A percentile compares a stretch with the other conserved stretches of the same genome.
These are phyloP conservation scores for Pardosa pseudoannulata DNA, from an alignment of 2,888 invertebrate species.

Conservation along the genomic window DNA sequence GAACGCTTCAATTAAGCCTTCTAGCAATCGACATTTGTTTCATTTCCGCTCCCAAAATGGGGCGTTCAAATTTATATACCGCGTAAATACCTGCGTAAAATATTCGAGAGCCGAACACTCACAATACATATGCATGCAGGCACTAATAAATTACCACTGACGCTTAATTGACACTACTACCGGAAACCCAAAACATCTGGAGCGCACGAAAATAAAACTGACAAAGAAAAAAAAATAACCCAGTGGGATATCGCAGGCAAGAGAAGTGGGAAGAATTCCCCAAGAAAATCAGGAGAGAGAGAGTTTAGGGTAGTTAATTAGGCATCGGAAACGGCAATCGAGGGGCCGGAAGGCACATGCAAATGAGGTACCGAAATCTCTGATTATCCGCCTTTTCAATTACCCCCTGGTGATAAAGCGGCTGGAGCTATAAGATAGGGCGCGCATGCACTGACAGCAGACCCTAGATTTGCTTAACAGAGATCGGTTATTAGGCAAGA, in stretches of 20 bases:
- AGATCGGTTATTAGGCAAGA: conserved; percentile 13
- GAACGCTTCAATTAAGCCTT: no score
- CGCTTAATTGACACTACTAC: neutral
- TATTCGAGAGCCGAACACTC: no score
- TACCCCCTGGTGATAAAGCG: conserved; percentile 60
- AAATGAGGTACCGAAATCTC: conserved; percentile 67
- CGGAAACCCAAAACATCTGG: neutral
- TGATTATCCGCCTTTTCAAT: conserved; percentile 69
- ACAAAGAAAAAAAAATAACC: no score
- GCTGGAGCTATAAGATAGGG: conserved; percentile 54
- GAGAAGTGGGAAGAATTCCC: neutral
- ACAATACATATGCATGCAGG: neutral
- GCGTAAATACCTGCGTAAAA: no score
- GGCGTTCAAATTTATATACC: no score
- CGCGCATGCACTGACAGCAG: conserved; percentile 24
- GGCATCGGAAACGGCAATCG: conserved; percentile 38
- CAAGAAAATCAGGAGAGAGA: conserved; percentile 17
- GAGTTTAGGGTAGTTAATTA: conserved; percentile 49
- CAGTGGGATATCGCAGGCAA: neutral
- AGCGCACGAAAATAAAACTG: conserved; percentile 1
- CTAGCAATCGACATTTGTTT: no score
- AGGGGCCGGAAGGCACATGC: conserved; percentile 44
- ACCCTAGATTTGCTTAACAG: conserved; percentile 21
- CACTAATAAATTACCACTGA: neutral
- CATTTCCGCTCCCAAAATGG: no score